Conservation (phyloP, 1,140 invertebrate species). For the Papilio xuthus region DNA sequence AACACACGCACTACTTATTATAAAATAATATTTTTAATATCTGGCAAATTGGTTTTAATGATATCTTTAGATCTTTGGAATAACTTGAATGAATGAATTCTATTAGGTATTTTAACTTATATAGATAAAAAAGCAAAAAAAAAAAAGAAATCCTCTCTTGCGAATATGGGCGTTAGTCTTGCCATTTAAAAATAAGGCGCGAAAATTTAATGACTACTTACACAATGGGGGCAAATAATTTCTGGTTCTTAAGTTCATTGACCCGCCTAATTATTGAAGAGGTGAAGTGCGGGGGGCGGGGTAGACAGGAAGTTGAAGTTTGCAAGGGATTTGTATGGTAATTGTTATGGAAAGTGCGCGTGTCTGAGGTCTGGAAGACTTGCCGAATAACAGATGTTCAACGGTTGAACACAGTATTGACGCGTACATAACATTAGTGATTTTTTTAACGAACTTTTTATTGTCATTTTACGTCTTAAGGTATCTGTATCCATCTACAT, state of each 20-base stretch:
- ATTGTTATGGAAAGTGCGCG: conserved; percentile 30
- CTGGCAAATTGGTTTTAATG: not conserved
- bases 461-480: too few relatives aligned
- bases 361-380: not conserved
- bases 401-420: conserved; percentile 38
- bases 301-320: conserved; percentile 26
- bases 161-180: not conserved
- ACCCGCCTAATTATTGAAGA: conserved; percentile 26
- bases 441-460: conserved; percentile 56
- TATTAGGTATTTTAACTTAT: too few relatives aligned
- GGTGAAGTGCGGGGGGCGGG: not conserved
- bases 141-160: not conserved
- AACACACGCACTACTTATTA: not conserved
- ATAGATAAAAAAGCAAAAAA: too few relatives aligned
- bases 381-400: conserved; percentile 26
- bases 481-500: not conserved
- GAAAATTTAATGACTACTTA: conserved; percentile 10
- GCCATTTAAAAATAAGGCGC: not conserved
- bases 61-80: not conserved
- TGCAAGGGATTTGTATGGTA: conserved; percentile 33
- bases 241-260: conserved; percentile 22
- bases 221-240: conserved; percentile 12
- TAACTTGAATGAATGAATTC: too few relatives aligned
- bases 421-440: conserved; percentile 47
- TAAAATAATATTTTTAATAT: not conserved